Evolutionary conservation across 92 coral and sea anemone genomes (phyloP).

Genomic region (Diadumene lineata): DNA sequence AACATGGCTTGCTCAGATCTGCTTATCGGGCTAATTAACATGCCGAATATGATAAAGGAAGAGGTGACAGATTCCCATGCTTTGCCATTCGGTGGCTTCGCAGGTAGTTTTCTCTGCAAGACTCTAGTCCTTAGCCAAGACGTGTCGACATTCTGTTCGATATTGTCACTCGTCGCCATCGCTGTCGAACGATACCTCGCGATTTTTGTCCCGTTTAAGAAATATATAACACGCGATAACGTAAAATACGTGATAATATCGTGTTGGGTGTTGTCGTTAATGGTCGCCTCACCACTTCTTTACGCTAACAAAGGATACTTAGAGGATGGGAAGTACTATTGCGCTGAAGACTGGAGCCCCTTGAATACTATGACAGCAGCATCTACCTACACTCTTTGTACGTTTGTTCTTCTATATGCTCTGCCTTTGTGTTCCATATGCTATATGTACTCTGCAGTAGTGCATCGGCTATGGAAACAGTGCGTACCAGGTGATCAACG

Average conservation of each 20-base stretch:
- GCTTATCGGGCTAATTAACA: conserved; percentile 47
- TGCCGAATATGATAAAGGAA: conserved; percentile 50
- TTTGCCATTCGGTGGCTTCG: conserved; percentile 20
- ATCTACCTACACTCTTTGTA: conserved; percentile 56
- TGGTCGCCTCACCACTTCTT: conserved; percentile 62
- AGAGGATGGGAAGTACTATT: conserved; percentile 21
- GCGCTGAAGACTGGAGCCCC: conserved; percentile 73
- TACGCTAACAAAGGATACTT: conserved; percentile 62
- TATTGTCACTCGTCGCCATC: conserved; percentile 62
- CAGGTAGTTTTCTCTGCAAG: conserved; percentile 47
- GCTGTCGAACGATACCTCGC: conserved; percentile 73
- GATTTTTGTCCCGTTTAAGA: conserved; percentile 63
- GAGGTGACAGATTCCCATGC: conserved; percentile 38
- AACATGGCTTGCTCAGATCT: conserved; percentile 72
- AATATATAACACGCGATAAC: conserved; percentile 41
- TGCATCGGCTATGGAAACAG: conserved; percentile 56
- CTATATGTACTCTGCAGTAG: conserved; percentile 41
- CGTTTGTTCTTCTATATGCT: conserved; percentile 48
- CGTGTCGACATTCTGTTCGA: conserved; percentile 71
- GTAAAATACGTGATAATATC: conserved; percentile 47
- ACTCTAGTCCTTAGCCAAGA: conserved; percentile 42
- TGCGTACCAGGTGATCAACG: conserved; percentile 54
- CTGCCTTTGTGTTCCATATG: conserved; percentile 49
- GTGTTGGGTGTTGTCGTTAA: conserved; percentile 55
- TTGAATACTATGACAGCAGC: conserved; percentile 33